phyloP scores from a whole-genome alignment of 2,888 invertebrate species.

The Galerucella nymphaeae region DNA sequence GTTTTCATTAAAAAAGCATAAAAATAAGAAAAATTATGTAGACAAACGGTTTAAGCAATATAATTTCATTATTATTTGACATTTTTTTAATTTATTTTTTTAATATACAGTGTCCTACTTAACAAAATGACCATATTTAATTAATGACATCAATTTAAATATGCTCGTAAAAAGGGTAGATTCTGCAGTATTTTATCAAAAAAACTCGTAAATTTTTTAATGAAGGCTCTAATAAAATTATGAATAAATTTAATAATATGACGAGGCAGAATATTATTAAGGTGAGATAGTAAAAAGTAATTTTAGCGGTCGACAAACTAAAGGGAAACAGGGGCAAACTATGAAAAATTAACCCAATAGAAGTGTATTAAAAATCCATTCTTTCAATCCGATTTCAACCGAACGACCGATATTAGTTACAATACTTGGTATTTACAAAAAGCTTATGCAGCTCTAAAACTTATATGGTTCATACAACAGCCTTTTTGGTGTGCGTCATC shows the following conservation, averaged over 20 bases:
- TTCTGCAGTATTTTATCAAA: not conserved
- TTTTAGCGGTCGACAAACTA: slow-evolving; percentile 8
- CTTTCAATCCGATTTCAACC: too few relatives aligned
- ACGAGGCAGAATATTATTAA: slow-evolving; percentile 2
- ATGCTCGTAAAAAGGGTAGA: not conserved
- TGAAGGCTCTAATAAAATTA: slow-evolving; percentile 14
- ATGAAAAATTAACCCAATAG: not conserved
- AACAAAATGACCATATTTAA: slow-evolving; percentile 7
- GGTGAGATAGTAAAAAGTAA: not conserved
- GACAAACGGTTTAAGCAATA: not conserved
- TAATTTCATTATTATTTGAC: not conserved
- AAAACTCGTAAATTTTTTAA: slow-evolving; percentile 16
- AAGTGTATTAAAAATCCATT: too few relatives aligned
- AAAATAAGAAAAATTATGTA: not conserved
- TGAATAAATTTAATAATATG: slow-evolving; percentile 19
- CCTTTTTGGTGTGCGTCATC: too few relatives aligned
- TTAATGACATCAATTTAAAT: not conserved
- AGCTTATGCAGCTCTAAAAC: too few relatives aligned
- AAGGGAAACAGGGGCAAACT: not conserved
- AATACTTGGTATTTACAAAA: too few relatives aligned
- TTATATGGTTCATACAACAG: too few relatives aligned
- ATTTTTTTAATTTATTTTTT: not conserved
- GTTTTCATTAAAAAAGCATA: not conserved
- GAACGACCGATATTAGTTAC: too few relatives aligned
- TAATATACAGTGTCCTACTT: not conserved